Conservation (phyloP, 2,113 vertebrate species). For the Actinemys pallida region DNA sequence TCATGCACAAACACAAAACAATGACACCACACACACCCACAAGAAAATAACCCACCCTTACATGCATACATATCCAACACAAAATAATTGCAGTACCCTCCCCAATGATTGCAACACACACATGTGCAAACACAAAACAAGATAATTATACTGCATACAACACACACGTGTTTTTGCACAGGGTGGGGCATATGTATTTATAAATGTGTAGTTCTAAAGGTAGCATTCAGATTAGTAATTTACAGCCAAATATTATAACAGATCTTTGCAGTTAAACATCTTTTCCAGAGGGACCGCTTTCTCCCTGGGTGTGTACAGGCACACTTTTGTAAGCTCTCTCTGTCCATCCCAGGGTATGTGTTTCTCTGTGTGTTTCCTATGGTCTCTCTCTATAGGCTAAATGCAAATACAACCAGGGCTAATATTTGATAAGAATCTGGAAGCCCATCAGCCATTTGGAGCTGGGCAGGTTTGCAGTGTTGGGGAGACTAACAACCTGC, state of each 20-base stretch:
- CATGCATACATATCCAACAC: not conserved
- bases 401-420: not conserved
- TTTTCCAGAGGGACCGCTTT: not conserved
- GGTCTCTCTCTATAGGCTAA: not conserved
- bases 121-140: not conserved
- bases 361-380: not conserved
- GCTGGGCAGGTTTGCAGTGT: not conserved
- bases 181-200: not conserved
- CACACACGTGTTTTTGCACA: not conserved
- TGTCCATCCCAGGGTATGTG: not conserved
- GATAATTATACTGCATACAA: not conserved
- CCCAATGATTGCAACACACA: not conserved
- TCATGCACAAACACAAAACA: not conserved
- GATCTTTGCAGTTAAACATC: not conserved
- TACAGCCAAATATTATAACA: not conserved
- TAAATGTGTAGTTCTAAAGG: not conserved
- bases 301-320: not conserved
- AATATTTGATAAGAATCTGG: not conserved
- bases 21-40: not conserved
- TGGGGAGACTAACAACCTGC: not conserved
- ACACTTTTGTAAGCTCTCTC: not conserved
- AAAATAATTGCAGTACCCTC: not conserved
- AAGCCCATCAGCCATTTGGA: not conserved
- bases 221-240: not conserved
- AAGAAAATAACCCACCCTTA: not conserved